phyloP scores from a whole-genome alignment of 2,888 invertebrate species.

The Peribatodes rhomboidaria region DNA sequence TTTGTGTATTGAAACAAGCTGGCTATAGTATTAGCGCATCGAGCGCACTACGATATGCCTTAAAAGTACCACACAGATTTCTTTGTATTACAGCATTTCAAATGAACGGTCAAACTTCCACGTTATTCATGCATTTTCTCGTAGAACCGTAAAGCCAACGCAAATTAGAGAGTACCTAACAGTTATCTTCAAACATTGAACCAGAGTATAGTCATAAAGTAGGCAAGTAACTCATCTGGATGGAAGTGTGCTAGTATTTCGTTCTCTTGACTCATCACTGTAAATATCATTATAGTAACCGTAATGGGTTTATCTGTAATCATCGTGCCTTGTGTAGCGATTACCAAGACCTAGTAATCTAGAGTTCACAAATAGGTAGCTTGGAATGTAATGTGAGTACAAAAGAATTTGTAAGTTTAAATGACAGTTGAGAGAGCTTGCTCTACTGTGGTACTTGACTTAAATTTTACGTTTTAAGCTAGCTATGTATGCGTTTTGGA shows the following conservation, averaged over 20 bases:
- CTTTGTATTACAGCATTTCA: background rate
- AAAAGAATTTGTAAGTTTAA: background rate
- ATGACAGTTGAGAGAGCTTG: too few relatives aligned
- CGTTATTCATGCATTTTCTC: background rate
- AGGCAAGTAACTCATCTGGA: background rate
- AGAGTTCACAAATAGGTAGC: background rate
- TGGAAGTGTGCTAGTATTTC: constrained; percentile 12
- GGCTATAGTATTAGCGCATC: background rate
- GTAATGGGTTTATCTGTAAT: constrained; percentile 21
- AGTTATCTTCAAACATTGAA: constrained; percentile 1
- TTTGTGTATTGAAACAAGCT: constrained; percentile 20
- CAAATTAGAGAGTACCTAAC: background rate
- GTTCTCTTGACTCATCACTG: constrained; percentile 30
- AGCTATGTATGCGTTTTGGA: background rate
- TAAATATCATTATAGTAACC: constrained; percentile 31
- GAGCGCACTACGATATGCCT: constrained; percentile 10
- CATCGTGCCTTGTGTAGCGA: constrained; percentile 10
- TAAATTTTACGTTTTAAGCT: background rate
- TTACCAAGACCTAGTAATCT: constrained; percentile 4
- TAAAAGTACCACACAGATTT: constrained; percentile 1
- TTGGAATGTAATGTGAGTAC: constrained; percentile 1
- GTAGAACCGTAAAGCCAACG: background rate
- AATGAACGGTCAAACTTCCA: background rate
- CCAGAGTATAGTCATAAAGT: background rate
- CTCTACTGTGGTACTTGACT: too few relatives aligned